Conservation (phyloP, 1,140 invertebrate genomes). For the Leptestheria dahalacensis region DNA sequence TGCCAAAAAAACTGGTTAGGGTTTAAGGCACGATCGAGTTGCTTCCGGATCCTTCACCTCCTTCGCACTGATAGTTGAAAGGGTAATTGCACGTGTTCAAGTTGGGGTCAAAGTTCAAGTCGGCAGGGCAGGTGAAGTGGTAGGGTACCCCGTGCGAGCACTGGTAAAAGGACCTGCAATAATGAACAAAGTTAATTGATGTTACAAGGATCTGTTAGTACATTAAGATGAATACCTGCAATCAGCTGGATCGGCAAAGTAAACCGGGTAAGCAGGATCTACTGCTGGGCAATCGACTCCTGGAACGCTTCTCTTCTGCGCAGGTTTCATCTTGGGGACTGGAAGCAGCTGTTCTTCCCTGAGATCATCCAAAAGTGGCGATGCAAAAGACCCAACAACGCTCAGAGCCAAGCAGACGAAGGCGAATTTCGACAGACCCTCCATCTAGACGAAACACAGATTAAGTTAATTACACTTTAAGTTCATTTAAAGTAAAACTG, state of each 20-base stretch:
- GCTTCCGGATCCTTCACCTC: neutral
- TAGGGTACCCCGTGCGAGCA: neutral
- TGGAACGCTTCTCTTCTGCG: too few relatives aligned
- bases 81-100: constrained; percentile 5
- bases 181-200: neutral
- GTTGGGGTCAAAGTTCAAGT: neutral
- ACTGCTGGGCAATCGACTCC: neutral
- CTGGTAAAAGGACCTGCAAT: constrained; percentile 2
- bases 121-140: constrained; percentile 5
- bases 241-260: constrained; percentile 2
- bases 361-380: too few relatives aligned
- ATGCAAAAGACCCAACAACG: too few relatives aligned
- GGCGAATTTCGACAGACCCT: too few relatives aligned
- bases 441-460: too few relatives aligned
- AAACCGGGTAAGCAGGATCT: neutral
- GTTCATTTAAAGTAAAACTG: too few relatives aligned
- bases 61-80: neutral
- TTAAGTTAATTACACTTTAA: too few relatives aligned
- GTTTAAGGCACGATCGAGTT: neutral
- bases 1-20: neutral
- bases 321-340: too few relatives aligned
- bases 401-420: too few relatives aligned
- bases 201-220: neutral
- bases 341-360: too few relatives aligned
- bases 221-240: neutral